Conservation (phyloP, 2,888 invertebrate species). For the Noctua janthina region DNA sequence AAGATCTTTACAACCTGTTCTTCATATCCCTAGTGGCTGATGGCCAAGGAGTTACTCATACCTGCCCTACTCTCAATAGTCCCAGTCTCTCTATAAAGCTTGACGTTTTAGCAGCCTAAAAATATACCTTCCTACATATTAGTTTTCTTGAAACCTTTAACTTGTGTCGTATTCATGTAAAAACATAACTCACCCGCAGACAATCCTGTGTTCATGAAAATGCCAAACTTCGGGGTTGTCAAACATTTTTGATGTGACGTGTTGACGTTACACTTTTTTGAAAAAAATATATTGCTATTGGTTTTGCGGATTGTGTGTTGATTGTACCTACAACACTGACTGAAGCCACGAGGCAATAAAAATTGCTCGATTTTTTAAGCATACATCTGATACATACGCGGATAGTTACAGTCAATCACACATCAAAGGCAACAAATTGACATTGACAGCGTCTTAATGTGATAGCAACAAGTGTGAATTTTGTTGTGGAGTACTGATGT, state of each 20-base stretch:
- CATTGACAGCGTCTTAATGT: background rate
- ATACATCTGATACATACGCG: background rate
- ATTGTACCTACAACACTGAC: slow-evolving; percentile 2
- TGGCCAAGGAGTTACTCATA: background rate
- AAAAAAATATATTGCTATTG: slow-evolving; percentile 18
- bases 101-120: background rate
- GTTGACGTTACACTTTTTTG: slow-evolving; percentile 3
- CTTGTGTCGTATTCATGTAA: background rate
- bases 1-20: too few species aligned
- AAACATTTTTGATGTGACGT: slow-evolving; percentile 2
- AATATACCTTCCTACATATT: background rate
- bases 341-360: background rate
- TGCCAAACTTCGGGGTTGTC: background rate
- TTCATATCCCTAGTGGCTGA: background rate
- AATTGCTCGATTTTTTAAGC: slow-evolving; percentile 8
- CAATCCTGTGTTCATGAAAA: slow-evolving; percentile 2
- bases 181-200: slow-evolving; percentile 2
- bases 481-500: background rate
- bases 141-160: background rate
- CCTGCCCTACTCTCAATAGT: background rate
- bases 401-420: background rate
- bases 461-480: background rate
- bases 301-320: slow-evolving; percentile 30
- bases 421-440: background rate
- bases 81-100: background rate